These are phyloP conservation scores for Sylvia atricapilla DNA, from an alignment of 2,113 vertebrate genomes.

Conservation along the genomic window DNA sequence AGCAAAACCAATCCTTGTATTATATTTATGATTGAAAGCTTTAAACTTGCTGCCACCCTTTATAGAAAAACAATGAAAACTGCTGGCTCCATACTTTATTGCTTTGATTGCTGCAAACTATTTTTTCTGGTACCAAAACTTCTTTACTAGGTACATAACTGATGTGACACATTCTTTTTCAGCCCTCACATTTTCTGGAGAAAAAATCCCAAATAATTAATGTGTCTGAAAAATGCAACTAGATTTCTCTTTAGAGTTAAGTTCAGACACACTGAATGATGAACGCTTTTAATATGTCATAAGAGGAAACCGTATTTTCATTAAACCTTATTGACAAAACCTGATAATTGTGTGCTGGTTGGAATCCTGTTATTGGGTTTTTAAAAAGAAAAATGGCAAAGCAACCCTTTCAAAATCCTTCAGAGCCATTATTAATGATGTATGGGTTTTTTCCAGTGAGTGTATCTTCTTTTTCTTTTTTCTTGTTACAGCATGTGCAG, in stretches of 20 bases:
- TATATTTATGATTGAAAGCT: neutral
- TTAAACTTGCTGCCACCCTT: neutral
- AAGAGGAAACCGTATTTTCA: neutral
- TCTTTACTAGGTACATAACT: neutral
- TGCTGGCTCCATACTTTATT: neutral
- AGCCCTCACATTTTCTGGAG: neutral
- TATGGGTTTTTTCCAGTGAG: neutral
- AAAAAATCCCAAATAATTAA: neutral
- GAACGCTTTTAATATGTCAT: neutral
- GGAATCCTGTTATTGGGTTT: neutral
- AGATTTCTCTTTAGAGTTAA: conserved; percentile 38
- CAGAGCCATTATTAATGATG: neutral
- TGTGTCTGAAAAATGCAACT: neutral
- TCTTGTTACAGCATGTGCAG: neutral
- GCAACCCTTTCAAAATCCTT: neutral
- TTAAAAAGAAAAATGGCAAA: conserved; percentile 1
- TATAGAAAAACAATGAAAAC: neutral
- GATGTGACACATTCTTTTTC: neutral
- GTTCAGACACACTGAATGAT: conserved; percentile 2
- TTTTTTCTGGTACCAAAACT: neutral
- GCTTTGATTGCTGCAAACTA: neutral
- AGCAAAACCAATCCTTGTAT: neutral
- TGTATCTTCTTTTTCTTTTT: neutral
- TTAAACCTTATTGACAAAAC: neutral
- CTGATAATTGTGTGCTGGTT: neutral